These are phyloP conservation scores for Petrocephalus zakoni DNA, from an alignment of 2,113 vertebrate species.

Conservation along the genomic window DNA sequence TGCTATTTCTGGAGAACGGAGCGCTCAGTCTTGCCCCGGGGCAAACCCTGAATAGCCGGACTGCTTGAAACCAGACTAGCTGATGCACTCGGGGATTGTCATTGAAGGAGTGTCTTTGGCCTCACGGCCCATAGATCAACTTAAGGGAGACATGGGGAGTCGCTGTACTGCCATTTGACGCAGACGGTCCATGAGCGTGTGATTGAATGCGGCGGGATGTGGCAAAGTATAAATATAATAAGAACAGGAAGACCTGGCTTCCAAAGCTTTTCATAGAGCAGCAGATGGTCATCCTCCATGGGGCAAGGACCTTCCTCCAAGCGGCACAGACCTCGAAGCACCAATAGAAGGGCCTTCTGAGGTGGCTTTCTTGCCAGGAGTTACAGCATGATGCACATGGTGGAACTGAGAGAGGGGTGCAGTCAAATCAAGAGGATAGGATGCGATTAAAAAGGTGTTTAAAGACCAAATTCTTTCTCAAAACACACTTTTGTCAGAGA, in stretches of 20 bases:
- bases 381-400: background rate
- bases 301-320: background rate
- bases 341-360: background rate
- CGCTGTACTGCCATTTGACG: constrained; percentile 39
- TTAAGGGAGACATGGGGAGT: constrained; percentile 50
- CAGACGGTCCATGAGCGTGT: background rate
- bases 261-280: background rate
- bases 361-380: background rate
- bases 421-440: background rate
- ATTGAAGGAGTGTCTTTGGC: constrained; percentile 65
- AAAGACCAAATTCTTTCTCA: background rate
- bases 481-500: background rate
- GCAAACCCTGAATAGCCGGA: constrained; percentile 69
- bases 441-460: background rate
- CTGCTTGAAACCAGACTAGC: constrained; percentile 59
- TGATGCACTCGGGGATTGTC: constrained; percentile 66
- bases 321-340: background rate
- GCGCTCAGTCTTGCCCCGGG: constrained; percentile 64
- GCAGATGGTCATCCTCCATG: background rate
- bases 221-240: constrained; percentile 12
- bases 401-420: background rate
- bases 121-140: constrained; percentile 56
- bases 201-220: background rate
- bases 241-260: constrained; percentile 2
- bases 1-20: constrained; percentile 69